A percentile compares a stretch with the other conserved stretches of the same genome.
Conservation (phyloP, 2,888 invertebrate species). For the Brenthis hecate region DNA sequence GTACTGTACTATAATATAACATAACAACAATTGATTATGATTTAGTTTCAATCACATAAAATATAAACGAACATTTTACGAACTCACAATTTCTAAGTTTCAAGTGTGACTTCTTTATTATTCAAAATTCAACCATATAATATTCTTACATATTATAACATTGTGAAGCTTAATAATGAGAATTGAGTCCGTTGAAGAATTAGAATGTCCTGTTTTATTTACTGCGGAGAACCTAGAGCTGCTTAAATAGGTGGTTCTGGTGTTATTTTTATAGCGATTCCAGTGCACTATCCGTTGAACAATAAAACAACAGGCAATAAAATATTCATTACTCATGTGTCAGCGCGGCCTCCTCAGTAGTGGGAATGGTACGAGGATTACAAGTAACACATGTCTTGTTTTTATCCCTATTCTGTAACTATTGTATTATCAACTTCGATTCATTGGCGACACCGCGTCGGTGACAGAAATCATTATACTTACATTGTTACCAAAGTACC, state of each 20-base stretch:
- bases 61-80: no score
- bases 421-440: slow-evolving; percentile 32
- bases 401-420: slow-evolving; percentile 46
- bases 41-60: no score
- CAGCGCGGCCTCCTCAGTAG: slow-evolving; percentile 57
- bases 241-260: slow-evolving; percentile 35
- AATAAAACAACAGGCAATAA: slow-evolving; percentile 64
- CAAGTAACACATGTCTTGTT: slow-evolving; percentile 46
- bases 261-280: slow-evolving; percentile 33
- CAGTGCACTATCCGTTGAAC: slow-evolving; percentile 44
- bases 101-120: no score
- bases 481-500: slow-evolving; percentile 37
- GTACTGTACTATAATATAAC: no score
- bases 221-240: background rate
- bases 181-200: background rate
- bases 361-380: slow-evolving; percentile 51
- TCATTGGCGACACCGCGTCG: slow-evolving; percentile 16
- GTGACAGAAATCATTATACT: slow-evolving; percentile 43
- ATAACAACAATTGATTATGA: no score
- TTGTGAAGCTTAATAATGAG: background rate
- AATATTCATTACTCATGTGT: slow-evolving; percentile 75
- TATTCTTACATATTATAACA: no score
- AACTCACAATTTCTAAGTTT: no score
- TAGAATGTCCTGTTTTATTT: background rate
- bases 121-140: no score